Base-by-base conservation (phyloP, 2,113 vertebrate genomes). In the Pterophyllum scalare region DNA sequence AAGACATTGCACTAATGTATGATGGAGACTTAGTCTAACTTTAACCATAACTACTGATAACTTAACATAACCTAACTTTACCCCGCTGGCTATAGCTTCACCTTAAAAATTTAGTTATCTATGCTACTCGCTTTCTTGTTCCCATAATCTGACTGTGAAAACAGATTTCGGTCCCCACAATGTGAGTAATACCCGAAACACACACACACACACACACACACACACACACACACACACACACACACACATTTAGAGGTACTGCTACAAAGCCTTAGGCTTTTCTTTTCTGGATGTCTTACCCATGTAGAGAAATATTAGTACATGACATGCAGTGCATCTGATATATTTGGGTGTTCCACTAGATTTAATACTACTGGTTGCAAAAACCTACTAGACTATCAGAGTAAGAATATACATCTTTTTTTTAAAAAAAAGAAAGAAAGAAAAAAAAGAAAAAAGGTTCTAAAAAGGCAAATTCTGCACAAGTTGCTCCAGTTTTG, bases 301-400 rank as follows among this genome's bases (percentile, higher is more conserved):
- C 86, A 87, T 88, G 79, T 86, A 80, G 79, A 86, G 85, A 87
- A 89, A 88, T 92, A 92, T 93, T 17, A 88, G 83, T 46, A 82
- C 80, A 86, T 86, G 81, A 54, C 72, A 77, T 38, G 57, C 67
- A 86, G 52, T 62, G 83, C 28, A 67, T 89, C 89, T 93, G 81
- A 92, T 91, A 75, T 80, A 89, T 84, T 62, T 80, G 26, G 31
- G 84, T 5, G 35, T 84, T 90, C 59, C 64, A 79, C 72, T 64
- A 72, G 72, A 88, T 91, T 90, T 81, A 86, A 26, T 75, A 61
- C 15, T 3, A 4, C 80, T 87, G 62, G 72, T 79, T 58, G 75
- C 77, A 54, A 15, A 54, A 64, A 70, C 81, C 54, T 75, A 31
- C 74, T 58, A 14, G 57, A 24, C 24, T 28, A 35, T 8, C 13